phyloP scores from a whole-genome alignment of 2,797 vertebrate species.

The Gorsachius magnificus region DNA sequence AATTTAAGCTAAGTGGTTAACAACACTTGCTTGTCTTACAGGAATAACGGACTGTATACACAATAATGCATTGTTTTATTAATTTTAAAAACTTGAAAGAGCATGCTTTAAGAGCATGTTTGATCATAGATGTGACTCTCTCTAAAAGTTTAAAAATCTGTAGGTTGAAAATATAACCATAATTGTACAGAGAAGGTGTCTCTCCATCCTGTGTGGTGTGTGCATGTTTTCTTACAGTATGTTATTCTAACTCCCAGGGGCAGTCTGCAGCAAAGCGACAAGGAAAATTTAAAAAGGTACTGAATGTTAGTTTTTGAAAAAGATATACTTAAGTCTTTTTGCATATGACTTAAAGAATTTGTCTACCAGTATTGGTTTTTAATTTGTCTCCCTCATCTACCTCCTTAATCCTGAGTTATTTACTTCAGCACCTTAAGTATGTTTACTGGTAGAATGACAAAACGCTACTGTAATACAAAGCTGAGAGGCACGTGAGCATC shows the following conservation, averaged over 20 bases:
- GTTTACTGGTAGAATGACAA: neutral
- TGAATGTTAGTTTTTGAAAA: conserved; percentile 89
- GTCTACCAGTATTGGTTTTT: conserved; percentile 67
- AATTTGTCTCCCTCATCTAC: conserved; percentile 44
- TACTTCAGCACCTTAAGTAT: conserved; percentile 31
- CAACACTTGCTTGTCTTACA: conserved; percentile 49
- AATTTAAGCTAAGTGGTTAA: conserved; percentile 51
- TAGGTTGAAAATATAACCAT: conserved; percentile 37
- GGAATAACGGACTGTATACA: conserved; percentile 17
- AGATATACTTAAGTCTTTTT: conserved; percentile 76
- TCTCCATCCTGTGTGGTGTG: conserved; percentile 84
- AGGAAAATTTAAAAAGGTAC: conserved; percentile 99
- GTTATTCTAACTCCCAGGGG: conserved; percentile 99
- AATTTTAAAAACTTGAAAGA: conserved; percentile 16
- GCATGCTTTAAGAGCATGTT: conserved; percentile 66
- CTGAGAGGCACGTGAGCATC: neutral
- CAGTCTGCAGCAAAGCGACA: conserved; percentile 99
- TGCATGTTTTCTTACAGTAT: conserved; percentile 96
- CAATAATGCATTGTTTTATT: conserved; percentile 29
- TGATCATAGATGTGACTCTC: conserved; percentile 38
- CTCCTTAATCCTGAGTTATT: conserved; percentile 42
- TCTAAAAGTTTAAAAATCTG: conserved; percentile 18
- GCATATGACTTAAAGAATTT: conserved; percentile 71
- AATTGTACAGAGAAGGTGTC: conserved; percentile 68
- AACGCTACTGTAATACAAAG: neutral